Evolutionary conservation across 2,113 vertebrate species (phyloP), one percentile per base, ranked within the genome.

Genomic region (Pedetes capensis): DNA sequence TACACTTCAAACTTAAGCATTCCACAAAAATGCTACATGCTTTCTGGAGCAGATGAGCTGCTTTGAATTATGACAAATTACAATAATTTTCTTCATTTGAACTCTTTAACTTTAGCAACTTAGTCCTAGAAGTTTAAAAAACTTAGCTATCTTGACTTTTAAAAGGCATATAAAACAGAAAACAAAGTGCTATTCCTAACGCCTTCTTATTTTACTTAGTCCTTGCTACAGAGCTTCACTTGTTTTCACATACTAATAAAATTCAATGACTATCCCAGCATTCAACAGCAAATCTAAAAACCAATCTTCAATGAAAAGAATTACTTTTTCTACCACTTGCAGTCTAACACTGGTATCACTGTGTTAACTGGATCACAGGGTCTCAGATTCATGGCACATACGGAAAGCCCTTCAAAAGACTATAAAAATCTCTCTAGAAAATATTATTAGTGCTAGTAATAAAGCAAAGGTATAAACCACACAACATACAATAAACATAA

Each of bases 211-310:
- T 93, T 66, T 94, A 86, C 90, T 87, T 94, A 42, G 78, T 87
- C 29, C 81, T 78, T 84, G 29, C 63, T 78, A 96, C 90, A 97
- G 57, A 95, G 51, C 87, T 88, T 87, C 69, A 32, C 66, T 96
- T 96, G 80, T 97, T 96, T 96, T 66, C 87, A 93, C 3, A 5
- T 87, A 91, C 90, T 94, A 97, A 93, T 78, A 96, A 96, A 97
- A 97, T 81, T 53, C 61, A 76, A 23, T 87, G 84, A 95, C 80
- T 92, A 92, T 90, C 96, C 95, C 97, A 94, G 55, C 81, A 94
- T 82, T 88, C 80, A 93, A 93, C 89, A 95, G 78, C 93, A 96
- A 95, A 94, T 91, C 91, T 91, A 87, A 96, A 95, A 95, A 64
- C 66, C 92, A 95, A 94, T 96, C 90, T 89, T 94, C 84, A 74